Conservation (phyloP, 2,113 vertebrate species). For the Crotalus horridus region DNA sequence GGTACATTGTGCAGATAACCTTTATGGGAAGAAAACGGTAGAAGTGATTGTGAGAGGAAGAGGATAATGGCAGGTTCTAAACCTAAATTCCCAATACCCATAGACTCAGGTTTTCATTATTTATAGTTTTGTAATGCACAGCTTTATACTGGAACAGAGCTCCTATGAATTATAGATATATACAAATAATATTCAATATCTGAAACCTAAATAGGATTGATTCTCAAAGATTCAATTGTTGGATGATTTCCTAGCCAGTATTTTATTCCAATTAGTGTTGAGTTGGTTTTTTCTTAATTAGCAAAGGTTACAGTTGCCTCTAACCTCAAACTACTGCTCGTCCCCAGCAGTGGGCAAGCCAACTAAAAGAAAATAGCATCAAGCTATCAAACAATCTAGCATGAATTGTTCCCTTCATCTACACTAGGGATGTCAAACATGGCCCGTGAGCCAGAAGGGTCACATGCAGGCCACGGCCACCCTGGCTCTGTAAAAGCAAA, state of each 20-base stretch:
- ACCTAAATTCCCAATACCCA: neutral
- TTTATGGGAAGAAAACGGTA: neutral
- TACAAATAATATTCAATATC: neutral
- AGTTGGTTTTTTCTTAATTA: constrained; percentile 10
- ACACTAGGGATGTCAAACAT: neutral
- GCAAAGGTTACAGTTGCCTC: neutral
- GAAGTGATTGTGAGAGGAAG: neutral
- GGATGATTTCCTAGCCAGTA: neutral
- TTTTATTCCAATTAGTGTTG: neutral
- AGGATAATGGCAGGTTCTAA: neutral
- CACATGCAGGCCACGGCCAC: too few relatives aligned
- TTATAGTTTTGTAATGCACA: neutral
- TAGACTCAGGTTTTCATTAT: neutral
- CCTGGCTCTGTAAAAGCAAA: too few relatives aligned
- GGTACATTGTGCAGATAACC: neutral
- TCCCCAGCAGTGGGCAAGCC: neutral
- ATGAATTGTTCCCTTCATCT: neutral
- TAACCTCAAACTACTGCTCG: constrained; percentile 6
- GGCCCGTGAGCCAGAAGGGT: too few relatives aligned
- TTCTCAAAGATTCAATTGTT: neutral
- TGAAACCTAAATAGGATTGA: neutral
- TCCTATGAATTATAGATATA: neutral
- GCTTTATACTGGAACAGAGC: neutral
- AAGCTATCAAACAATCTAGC: neutral
- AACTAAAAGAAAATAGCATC: neutral